Evolutionary conservation across 2,797 vertebrate genomes (phyloP).

Genomic region (Decapterus maruadsi): DNA sequence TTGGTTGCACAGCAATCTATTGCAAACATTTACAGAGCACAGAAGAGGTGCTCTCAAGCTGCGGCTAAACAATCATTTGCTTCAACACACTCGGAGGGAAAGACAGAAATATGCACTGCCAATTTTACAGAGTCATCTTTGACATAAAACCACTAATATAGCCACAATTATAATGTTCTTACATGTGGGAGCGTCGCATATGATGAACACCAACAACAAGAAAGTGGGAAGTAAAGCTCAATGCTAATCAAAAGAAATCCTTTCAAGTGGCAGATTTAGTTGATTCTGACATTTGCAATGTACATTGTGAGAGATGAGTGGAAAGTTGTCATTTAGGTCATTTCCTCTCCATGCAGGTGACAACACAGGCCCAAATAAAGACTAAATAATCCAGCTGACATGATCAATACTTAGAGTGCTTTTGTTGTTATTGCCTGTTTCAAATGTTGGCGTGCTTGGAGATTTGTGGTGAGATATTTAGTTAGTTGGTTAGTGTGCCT

Average conservation of each 20-base stretch:
- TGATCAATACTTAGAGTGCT: neutral
- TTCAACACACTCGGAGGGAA: slow-evolving; percentile 33
- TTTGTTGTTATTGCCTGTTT: neutral
- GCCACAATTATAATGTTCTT: neutral
- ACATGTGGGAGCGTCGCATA: neutral
- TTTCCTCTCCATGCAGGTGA: neutral
- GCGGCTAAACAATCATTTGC: slow-evolving; percentile 44
- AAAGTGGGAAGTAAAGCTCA: neutral
- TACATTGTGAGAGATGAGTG: neutral
- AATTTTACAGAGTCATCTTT: neutral
- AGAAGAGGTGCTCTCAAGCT: slow-evolving; percentile 32
- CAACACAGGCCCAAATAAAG: neutral
- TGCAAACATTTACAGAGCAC: slow-evolving; percentile 54
- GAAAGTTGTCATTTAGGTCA: neutral
- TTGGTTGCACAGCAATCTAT: slow-evolving; percentile 46
- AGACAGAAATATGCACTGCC: slow-evolving; percentile 12
- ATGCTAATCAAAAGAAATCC: neutral
- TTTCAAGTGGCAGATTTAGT: neutral
- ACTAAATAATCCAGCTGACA: neutral
- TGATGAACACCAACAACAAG: neutral
- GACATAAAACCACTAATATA: neutral
- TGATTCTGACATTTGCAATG: neutral
- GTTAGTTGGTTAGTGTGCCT: neutral
- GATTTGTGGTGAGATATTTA: neutral
- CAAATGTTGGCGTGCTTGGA: neutral